Evolutionary conservation across 2,797 vertebrate genomes (phyloP), one percentile per base, ranked within the genome.

Genomic region (Manis pentadactyla): DNA sequence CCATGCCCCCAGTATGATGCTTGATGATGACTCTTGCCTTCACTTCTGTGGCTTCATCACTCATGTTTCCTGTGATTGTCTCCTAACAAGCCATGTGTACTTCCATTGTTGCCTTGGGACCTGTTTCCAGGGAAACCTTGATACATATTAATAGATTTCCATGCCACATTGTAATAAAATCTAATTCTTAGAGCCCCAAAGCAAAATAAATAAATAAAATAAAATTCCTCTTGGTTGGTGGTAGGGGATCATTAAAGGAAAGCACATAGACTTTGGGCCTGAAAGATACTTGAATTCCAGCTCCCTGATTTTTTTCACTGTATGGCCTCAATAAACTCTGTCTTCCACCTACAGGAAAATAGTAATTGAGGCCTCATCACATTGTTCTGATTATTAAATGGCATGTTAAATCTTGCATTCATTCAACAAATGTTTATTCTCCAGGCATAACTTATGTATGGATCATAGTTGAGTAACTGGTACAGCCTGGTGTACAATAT

Each of bases 381-480:
- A 86, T 63, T 59, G 37, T 79, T 87, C 51, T 51, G 51, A 37
- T 95, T 88, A 75, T 90, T 96, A 89, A 92, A 82, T 25, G 75
- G 77, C 27, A 57, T 68, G 18, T 53, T 75, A 87, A 79, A 46
- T 86, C 51, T 93, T 74, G 37, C 6, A 87, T 59, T 87, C 71
- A 87, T 66, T 95, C 55, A 71, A 90, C 46, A 95, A 79, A 57
- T 79, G 84, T 85, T 89, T 87, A 66, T 90, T 96, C 77, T 92
- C 63, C 39, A 95, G 84, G 68, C 49, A 55, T 69, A 88, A 69
- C 68, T 90, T 81, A 81, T 59, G 29, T 23, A 69, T 85, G 55
- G 49, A 85, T 49, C 39, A 49, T 34, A 83, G 39, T 34, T 69
- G 82, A 90, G 27, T 46, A 61, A 49, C 61, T 78, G 23, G 46